A percentile compares a stretch with the other conserved stretches of the same genome.
Conservation (phyloP, 2,113 vertebrate genomes). For the Cheirogaleus medius region DNA sequence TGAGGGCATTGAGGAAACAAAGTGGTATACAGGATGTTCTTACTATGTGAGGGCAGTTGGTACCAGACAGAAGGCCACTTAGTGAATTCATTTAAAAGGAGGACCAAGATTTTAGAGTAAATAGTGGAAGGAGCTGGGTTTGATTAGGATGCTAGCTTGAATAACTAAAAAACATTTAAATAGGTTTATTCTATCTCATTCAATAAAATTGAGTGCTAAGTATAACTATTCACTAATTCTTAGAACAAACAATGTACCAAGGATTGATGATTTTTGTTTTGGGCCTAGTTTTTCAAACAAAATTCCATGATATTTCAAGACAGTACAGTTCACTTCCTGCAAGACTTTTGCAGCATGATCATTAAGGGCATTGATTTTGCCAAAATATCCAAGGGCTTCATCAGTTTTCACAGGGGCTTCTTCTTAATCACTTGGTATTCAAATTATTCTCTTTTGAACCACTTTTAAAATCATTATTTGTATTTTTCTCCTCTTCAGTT, state of each 20-base stretch:
- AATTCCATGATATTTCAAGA: slow-evolving; percentile 31
- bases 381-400: slow-evolving; percentile 19
- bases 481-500: slow-evolving; percentile 36
- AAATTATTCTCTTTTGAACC: slow-evolving; percentile 32
- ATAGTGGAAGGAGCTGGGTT: not conserved
- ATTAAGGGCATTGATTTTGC: slow-evolving; percentile 32
- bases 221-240: not conserved
- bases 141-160: not conserved
- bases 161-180: not conserved
- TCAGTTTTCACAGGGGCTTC: not conserved
- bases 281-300: slow-evolving; percentile 14
- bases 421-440: slow-evolving; percentile 53
- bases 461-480: slow-evolving; percentile 41
- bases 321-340: not conserved
- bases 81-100: slow-evolving; percentile 15
- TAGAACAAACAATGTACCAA: not conserved
- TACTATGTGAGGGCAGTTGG: not conserved
- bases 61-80: not conserved
- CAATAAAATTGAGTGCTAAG: not conserved
- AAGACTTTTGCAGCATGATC: not conserved
- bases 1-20: not conserved
- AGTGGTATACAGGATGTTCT: not conserved
- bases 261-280: not conserved
- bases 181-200: slow-evolving; percentile 7
- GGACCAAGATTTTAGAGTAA: slow-evolving; percentile 9